phyloP scores from a whole-genome alignment of 37 sponge, comb jelly and placozoan species.

The Axinella damicornis region DNA sequence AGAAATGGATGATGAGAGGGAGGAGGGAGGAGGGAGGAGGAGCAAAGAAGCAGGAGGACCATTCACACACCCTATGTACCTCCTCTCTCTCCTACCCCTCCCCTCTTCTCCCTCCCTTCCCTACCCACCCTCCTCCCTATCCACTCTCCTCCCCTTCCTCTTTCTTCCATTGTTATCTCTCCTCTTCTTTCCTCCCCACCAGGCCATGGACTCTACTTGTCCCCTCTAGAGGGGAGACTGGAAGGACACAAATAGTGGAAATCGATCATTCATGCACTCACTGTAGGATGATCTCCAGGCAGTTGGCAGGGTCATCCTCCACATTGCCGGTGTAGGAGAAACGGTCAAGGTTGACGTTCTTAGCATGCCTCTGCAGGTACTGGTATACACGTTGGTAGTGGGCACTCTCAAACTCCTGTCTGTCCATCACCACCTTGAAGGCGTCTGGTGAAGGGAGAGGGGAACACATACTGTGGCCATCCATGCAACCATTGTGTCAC shows the following conservation, averaged over 20 bases:
- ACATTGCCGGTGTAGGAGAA: conserved; percentile 32
- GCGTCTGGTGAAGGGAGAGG: conserved; percentile 11
- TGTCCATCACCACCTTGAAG: conserved; percentile 23
- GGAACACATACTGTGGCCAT: too few species aligned
- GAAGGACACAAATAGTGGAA: too few species aligned
- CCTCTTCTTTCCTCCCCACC: too few species aligned
- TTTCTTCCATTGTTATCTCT: too few species aligned
- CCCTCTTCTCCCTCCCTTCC: conserved; percentile 2
- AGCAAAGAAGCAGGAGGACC: too few species aligned
- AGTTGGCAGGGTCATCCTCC: conserved; percentile 18
- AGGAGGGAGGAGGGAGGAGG: not conserved
- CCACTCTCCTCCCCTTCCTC: too few species aligned
- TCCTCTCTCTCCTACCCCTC: not conserved
- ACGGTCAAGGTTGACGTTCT: conserved; percentile 3
- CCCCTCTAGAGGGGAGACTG: too few species aligned
- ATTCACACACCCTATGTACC: not conserved
- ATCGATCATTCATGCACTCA: too few species aligned
- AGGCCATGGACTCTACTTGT: too few species aligned
- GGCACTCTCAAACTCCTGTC: conserved; percentile 32
- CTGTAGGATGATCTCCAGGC: conserved; percentile 30
- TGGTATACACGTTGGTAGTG: conserved; percentile 71
- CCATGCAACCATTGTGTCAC: too few species aligned
- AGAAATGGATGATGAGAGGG: too few species aligned
- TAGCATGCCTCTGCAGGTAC: conserved; percentile 16
- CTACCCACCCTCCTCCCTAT: too few species aligned